Base-by-base conservation (phyloP, 2,888 invertebrate species). In the Pachymerium ferrugineum region DNA sequence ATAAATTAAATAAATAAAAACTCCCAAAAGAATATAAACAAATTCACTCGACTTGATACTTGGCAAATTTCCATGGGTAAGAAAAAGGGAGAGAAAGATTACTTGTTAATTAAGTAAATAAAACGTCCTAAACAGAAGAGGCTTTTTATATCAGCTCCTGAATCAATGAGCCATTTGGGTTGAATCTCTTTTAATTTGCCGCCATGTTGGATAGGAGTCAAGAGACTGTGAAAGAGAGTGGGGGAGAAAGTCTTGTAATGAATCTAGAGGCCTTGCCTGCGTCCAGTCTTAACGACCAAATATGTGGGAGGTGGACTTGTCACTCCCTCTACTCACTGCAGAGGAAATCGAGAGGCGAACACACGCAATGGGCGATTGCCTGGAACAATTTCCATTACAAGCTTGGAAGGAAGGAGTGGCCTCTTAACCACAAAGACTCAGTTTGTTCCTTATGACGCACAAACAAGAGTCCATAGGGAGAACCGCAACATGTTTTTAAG, bases 41-140 rank as follows among this genome's bases (percentile, higher is more conserved):
- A 47, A 47, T 47, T 47, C 47, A 16, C 47, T 47, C 47, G 22
- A 22, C 47, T 47, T 22, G 47, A 47, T 47, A 47, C 22, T 47
- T 47, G 47, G 47, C 47, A 47, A 47, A 47, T 47, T 47, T 47
- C 47, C 47, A 47, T 47, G 47, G 6, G 47, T 22, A 16, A 47
- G 16, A 16, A 38, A 38, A 38, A 38, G 38, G 22, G 22, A 47
- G 47, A 47, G 47, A 47, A 47, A 47, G 47, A 47, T 47, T 47
- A 47, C 47, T 47, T 47, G 47, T 47, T 47, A 47, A 47, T 47
- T 47, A 47, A 47, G 47, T 47, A 47, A 47, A 47, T 47, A 47
- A 47, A 47, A 47, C 47, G 47, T 22, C 47, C 47, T 47, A 47
- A 47, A 47, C 47, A 47, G 47, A 47, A 47, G 16, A 16, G 16